Percentiles rank a stretch among this genome's conserved stretches.
phyloP scores from a whole-genome alignment of 2,797 vertebrate genomes.

The Typhlichthys eigenmanni region DNA sequence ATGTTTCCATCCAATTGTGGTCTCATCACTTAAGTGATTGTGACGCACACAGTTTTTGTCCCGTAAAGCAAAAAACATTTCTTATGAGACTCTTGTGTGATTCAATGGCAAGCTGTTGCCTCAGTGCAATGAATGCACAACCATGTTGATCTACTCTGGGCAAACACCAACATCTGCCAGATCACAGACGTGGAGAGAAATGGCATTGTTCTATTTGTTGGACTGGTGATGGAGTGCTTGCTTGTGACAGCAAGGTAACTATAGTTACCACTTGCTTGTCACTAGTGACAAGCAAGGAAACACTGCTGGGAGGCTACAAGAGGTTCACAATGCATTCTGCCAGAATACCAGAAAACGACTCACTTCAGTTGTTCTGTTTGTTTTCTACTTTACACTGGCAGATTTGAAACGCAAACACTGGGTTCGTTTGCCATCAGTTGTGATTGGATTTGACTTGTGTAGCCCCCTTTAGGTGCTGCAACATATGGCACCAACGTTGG shows the following conservation, averaged over 20 bases:
- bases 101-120: neutral
- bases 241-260: neutral
- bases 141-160: neutral
- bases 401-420: constrained; percentile 10
- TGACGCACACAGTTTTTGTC: neutral
- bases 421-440: constrained; percentile 15
- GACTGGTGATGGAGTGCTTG: neutral
- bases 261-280: neutral
- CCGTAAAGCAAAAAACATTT: neutral
- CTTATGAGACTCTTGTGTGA: too few species aligned
- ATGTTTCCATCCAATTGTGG: neutral
- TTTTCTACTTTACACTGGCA: neutral
- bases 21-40: neutral
- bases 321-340: too few species aligned
- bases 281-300: neutral
- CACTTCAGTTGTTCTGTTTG: constrained; percentile 7
- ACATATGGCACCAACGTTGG: constrained; percentile 3
- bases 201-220: neutral
- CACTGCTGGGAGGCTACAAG: neutral
- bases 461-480: constrained; percentile 8
- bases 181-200: constrained; percentile 4
- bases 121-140: neutral
- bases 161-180: constrained; percentile 10
- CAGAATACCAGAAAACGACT: constrained; percentile 8
- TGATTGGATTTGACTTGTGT: constrained; percentile 36